Base-by-base conservation (phyloP, 2,113 vertebrate species). In the Nothocercus nigrocapillus region DNA sequence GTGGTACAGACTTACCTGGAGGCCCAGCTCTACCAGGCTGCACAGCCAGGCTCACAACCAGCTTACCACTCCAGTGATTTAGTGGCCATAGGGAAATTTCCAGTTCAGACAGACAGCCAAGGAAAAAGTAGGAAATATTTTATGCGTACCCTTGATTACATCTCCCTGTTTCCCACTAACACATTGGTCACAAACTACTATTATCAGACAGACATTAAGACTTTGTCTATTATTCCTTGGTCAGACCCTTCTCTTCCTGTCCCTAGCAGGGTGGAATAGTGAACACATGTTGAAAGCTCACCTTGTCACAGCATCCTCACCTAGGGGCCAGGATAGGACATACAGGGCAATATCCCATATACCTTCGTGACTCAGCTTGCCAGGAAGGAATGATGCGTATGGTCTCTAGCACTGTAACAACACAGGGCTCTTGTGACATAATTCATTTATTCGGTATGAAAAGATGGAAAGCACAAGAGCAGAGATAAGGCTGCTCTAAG, bases 281-380 rank as follows among this genome's bases (percentile, higher is more conserved):
- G 8, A 78, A 59, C 13, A 32, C 18, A 8, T 5, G 8, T 16
- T 62, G 58, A 84, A 76, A 82, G 54, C 27, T 59, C 24, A 66
- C 40, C 3, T 10, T 27, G 10, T 6, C 73, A 70, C 25, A 8
- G 12, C 19, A 13, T 30, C 7, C 30, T 82, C 0, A 0, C 12
- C 3, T 34, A 19, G 80, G 2, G 12, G 30, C 8, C 25, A 30
- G 54, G 8, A 56, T 17, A 16, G 27, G 54, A 56, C 54, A 56
- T 56, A 27, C 74, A 88, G 40, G 59, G 16, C 54, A 1, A 0
- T 17, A 68, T 25, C 34, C 62, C 69, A 34, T 27, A 16, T 3
- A 51, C 20, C 16, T 77, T 14, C 34, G 61, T 78, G n/a, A 90
- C 70, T 67, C 36, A 75, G 7, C 27, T 85, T 42, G 5, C 61